A percentile compares a stretch with the other conserved stretches of the same genome.
Evolutionary conservation across 35 echinoderm and acorn worm genomes (phyloP).

Genomic region (Chiridota heheva): DNA sequence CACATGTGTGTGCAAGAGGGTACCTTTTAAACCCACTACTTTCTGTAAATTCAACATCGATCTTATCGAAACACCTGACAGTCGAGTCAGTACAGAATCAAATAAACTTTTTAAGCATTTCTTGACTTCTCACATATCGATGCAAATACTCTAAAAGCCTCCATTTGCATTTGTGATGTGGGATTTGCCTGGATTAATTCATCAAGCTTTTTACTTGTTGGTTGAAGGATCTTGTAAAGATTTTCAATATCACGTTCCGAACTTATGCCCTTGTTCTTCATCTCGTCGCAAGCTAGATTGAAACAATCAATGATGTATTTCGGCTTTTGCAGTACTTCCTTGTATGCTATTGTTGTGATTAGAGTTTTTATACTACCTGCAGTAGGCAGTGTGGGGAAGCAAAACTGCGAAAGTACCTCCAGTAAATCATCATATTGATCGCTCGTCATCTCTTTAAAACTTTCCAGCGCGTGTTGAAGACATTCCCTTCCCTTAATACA

Average conservation of each 20-base stretch:
- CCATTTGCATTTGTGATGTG: not conserved
- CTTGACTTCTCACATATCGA: not conserved
- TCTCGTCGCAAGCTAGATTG: not conserved
- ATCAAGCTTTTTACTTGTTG: not conserved
- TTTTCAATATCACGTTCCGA: not conserved
- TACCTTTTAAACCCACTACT: not conserved
- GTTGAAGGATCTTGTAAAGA: not conserved
- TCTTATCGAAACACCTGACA: not conserved
- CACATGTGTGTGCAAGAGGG: not conserved
- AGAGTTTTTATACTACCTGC: not conserved
- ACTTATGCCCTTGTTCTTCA: not conserved
- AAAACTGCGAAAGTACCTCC: not conserved
- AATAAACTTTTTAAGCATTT: not conserved
- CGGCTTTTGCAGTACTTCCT: slow-evolving; percentile 19
- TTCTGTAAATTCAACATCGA: not conserved
- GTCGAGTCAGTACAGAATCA: not conserved
- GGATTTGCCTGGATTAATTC: not conserved
- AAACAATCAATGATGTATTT: slow-evolving; percentile 16
- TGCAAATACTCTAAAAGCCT: not conserved
- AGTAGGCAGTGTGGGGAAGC: not conserved
- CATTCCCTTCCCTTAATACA: not conserved
- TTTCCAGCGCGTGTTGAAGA: not conserved
- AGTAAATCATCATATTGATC: not conserved
- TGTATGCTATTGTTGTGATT: not conserved
- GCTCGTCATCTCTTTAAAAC: not conserved